Base-by-base conservation (phyloP, 2,113 vertebrate species). In the Hoplias malabaricus region DNA sequence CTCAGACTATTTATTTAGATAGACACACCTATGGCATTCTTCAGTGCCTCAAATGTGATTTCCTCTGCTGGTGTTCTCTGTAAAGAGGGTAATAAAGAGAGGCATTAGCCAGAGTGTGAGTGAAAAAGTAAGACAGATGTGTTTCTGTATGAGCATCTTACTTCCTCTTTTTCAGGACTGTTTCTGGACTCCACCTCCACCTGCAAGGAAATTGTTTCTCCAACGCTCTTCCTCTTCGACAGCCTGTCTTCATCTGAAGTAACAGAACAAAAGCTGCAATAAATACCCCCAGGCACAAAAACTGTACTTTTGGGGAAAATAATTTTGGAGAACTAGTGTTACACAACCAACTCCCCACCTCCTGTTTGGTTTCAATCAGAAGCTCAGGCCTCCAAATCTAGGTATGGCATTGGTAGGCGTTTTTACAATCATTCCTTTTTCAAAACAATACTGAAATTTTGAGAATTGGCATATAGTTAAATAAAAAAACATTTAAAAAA, bases 151-250 rank as follows among this genome's bases (percentile, higher is more conserved):
- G 43, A 48, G 21, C 13, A 25, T 36, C 23, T 40, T 66, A 78
- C 97, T 94, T 98, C 96, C 73, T 98, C 96, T 79, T 95, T 95
- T 84, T 98, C 96, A 0, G 97, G 97, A 75, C 97, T 99, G 89
- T 97, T 97, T 46, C 96, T 90, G 0, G 96, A 98, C 78, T 99
- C 97, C 53, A 97, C 94, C 84, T 99, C 96, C 10, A 96, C 95
- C 89, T 98, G 97, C 70, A 99, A 92, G 2, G 97, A 99, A 83
- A 98, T 98, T 54, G 96, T 99, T 80, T 99, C 97, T 0, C 96
- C 96, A 0, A 98, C 94, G 89, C 97, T 99, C 86, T 96, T 98
- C 75, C 97, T 94, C 89, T 99, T 99, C 5, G 96, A 97, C 69
- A 99, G 89, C 0, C 96, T 93, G 66, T 99, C 97, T 83, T 98